Base-by-base conservation (phyloP, 2,888 invertebrate genomes). In the Loripinus fragilis region DNA sequence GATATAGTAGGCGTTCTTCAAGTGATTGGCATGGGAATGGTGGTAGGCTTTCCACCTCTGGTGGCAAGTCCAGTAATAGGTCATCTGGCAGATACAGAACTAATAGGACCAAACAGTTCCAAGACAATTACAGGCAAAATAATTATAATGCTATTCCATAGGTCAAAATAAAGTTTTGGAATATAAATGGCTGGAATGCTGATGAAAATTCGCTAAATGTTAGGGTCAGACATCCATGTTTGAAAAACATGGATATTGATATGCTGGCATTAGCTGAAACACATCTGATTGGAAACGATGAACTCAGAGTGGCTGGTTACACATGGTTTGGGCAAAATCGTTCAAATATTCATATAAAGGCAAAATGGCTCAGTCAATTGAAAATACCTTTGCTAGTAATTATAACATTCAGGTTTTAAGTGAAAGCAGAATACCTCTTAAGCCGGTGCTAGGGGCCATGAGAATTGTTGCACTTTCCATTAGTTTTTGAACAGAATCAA, bases 271-370 rank as follows among this genome's bases (percentile, higher is more conserved):
- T 74, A 68, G 55, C 69, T 28, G 74, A 69, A 69, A 69, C 74
- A 60, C 69, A 74, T 64, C 48, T 74, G 28, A 45, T 23, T 35
- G 69, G 60, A n/a, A n/a, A n/a, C n/a, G n/a, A n/a, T n/a, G n/a
- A n/a, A n/a, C n/a, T n/a, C n/a, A n/a, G n/a, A n/a, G 15, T 74
- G 38, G 23, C 55, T 30, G 74, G 55, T 64, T 74, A 42, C 69
- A 45, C 23, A 33, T 69, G 69, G 69, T 74, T 74, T 74, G 74
- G 74, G 17, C 55, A 69, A 30, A 69, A 74, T 38, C 17, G 75
- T 41, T 42, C 52, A 64, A 28, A 33, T 42, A 55, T 74, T 12
- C 74, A 74, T 69, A 23, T 60, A 35, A 71, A 71, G 41, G 76
- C 76, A 28, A 71, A 68, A 42, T 65, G 48, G n/a, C n/a, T 33